A percentile compares a stretch with the other conserved stretches of the same genome.
Conservation (phyloP, 1,140 invertebrate species). For the Cotesia vestalis region DNA sequence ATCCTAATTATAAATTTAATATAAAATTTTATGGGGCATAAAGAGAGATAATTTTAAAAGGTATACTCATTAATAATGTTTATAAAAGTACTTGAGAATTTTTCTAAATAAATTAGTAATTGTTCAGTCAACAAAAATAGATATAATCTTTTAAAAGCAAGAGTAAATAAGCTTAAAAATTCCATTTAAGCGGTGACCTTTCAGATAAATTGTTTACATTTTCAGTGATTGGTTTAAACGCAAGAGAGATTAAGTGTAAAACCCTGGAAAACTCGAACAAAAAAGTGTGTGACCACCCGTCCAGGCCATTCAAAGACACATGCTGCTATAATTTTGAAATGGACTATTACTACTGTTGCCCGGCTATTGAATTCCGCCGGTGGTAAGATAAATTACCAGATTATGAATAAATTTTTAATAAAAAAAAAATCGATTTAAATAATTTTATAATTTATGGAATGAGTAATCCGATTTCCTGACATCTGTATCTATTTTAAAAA, state of each 20-base stretch:
- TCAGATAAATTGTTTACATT: not conserved
- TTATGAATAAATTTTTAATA: no score
- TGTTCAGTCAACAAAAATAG: no score
- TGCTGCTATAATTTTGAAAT: constrained; percentile 32
- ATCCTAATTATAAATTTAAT: no score
- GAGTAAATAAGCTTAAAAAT: not conserved
- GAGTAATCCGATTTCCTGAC: no score
- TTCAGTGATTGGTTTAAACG: not conserved
- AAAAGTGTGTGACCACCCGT: constrained; percentile 1
- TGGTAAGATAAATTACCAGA: constrained; percentile 16
- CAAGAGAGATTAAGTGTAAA: constrained; percentile 9
- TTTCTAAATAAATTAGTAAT: no score
- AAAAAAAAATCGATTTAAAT: not conserved
- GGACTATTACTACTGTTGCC: constrained; percentile 33
- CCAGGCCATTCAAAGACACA: not conserved
- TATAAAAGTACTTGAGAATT: no score
- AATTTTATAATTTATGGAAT: not conserved
- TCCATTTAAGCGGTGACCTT: not conserved
- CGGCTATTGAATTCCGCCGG: not conserved
- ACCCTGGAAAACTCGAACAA: not conserved
- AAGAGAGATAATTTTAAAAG: no score
- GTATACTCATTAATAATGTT: no score
- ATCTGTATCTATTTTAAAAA: no score
- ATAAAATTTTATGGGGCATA: no score
- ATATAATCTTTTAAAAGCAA: not conserved